phyloP scores from a whole-genome alignment of 37 sponge, comb jelly and placozoan species.

The Theonella swinhoei region DNA sequence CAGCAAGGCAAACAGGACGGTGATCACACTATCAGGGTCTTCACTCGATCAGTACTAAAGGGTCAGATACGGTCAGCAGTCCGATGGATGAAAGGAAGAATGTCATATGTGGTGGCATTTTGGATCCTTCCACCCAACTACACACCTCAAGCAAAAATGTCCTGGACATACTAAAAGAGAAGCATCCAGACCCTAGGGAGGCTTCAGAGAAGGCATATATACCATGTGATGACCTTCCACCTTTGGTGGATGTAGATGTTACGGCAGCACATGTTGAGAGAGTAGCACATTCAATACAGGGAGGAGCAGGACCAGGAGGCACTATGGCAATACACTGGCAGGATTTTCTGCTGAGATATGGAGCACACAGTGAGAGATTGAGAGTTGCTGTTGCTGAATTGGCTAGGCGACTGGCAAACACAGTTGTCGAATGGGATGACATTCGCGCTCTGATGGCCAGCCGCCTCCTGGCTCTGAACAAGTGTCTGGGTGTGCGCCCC shows the following conservation, averaged over 20 bases:
- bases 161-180: constrained; percentile 27
- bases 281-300: constrained; percentile 19
- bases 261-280: constrained; percentile 41
- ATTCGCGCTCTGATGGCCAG: constrained; percentile 20
- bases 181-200: constrained; percentile 22
- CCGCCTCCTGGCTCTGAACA: constrained; percentile 9
- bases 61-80: constrained; percentile 22
- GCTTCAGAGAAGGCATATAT: constrained; percentile 6
- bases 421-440: constrained; percentile 3
- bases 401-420: constrained; percentile 7
- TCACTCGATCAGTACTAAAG: no score
- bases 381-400: constrained; percentile 34
- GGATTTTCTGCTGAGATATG: constrained; percentile 28
- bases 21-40: neutral
- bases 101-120: neutral
- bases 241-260: constrained; percentile 18
- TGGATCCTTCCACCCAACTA: neutral
- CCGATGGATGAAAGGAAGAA: constrained; percentile 20
- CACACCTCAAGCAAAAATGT: constrained; percentile 1
- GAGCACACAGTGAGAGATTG: constrained; percentile 23
- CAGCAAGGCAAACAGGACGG: no score
- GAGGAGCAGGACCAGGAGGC: constrained; percentile 48
- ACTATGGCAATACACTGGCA: constrained; percentile 23
- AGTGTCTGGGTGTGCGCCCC: constrained; percentile 27
- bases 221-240: constrained; percentile 28